Conservation (phyloP, 1,140 invertebrate species). For the Sipha flava region DNA sequence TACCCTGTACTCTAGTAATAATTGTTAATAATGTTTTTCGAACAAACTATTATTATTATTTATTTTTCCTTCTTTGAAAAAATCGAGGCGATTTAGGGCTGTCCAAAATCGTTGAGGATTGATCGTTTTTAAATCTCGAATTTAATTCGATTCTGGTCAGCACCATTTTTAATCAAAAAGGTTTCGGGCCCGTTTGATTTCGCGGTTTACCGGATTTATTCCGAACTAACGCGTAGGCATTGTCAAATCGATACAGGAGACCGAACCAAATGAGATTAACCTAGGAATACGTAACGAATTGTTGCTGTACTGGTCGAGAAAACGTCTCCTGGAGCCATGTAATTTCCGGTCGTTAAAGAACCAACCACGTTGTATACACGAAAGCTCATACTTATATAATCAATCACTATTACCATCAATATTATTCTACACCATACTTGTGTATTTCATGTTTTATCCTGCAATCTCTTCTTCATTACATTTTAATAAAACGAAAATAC, state of each 20-base stretch:
- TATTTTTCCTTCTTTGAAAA: no score
- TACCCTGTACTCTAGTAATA: no score
- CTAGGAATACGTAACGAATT: not conserved
- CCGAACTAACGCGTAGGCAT: not conserved
- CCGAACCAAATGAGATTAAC: not conserved
- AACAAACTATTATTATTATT: no score
- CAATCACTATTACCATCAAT: not conserved
- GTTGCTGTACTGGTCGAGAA: not conserved
- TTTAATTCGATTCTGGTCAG: not conserved
- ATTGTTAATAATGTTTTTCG: no score
- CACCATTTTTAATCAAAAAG: not conserved
- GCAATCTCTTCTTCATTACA: no score
- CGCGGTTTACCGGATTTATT: not conserved
- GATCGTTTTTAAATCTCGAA: not conserved
- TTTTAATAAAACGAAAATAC: no score
- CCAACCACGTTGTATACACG: not conserved
- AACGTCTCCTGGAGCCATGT: not conserved
- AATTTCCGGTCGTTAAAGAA: not conserved
- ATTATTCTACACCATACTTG: not conserved
- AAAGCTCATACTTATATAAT: not conserved
- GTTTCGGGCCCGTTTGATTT: no score
- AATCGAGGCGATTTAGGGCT: no score
- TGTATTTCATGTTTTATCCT: no score
- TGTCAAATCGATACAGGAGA: not conserved
- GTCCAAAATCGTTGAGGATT: not conserved